A percentile compares a stretch with the other conserved stretches of the same genome.
These are phyloP conservation scores for Harpagoxenus sublaevis DNA, from an alignment of 2,888 invertebrate genomes.

Conservation along the genomic window DNA sequence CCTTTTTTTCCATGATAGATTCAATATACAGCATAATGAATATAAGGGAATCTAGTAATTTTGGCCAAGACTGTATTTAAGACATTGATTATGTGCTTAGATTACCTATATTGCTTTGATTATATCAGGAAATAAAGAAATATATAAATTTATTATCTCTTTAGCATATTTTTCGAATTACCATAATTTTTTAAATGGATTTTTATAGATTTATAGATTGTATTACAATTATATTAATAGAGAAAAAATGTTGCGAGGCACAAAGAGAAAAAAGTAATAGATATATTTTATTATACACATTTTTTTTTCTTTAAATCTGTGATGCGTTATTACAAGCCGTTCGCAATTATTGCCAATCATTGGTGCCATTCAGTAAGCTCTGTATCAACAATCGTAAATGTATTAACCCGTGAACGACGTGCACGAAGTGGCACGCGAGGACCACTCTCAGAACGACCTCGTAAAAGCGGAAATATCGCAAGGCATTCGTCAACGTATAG, in stretches of 20 bases:
- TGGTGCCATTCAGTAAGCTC: conserved; percentile 17
- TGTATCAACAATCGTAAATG: conserved; percentile 79
- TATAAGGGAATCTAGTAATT: too few relatives aligned
- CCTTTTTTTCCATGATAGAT: too few relatives aligned
- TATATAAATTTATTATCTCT: neutral
- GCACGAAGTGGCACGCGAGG: conserved; percentile 71
- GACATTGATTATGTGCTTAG: neutral
- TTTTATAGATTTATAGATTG: neutral
- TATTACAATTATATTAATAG: neutral
- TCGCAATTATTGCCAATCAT: conserved; percentile 60
- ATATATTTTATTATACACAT: neutral
- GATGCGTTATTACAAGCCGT: conserved; percentile 6
- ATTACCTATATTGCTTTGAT: neutral
- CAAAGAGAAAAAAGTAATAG: neutral
- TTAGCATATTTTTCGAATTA: neutral
- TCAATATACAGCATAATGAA: too few relatives aligned
- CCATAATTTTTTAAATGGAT: neutral
- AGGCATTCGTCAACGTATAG: conserved; percentile 20
- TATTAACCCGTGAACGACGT: conserved; percentile 74
- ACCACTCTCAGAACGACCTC: conserved; percentile 58
- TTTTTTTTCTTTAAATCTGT: neutral
- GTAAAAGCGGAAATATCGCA: conserved; percentile 50
- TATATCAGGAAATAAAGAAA: neutral
- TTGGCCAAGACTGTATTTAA: neutral
- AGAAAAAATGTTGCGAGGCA: neutral